These are phyloP conservation scores for Tyrannus savana DNA, from an alignment of 2,113 vertebrate genomes.

Conservation along the genomic window DNA sequence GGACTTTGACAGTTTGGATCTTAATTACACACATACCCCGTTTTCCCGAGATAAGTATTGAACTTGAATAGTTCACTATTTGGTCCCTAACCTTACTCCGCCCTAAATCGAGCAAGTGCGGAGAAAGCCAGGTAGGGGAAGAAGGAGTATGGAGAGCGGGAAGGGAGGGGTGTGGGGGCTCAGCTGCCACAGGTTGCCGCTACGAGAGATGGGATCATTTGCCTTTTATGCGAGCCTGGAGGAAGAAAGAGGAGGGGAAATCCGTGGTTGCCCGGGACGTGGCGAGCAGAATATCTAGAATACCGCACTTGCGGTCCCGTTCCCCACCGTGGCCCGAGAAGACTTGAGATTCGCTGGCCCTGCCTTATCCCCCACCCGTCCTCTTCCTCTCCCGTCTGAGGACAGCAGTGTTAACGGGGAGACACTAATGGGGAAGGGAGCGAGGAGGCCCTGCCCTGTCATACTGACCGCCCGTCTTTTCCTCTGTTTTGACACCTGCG, in stretches of 20 bases:
- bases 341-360: background rate
- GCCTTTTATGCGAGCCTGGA: background rate
- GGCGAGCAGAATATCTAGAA: background rate
- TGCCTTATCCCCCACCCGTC: background rate
- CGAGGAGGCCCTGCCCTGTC: slow-evolving; percentile 5
- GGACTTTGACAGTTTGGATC: slow-evolving; percentile 23
- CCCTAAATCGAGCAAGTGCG: background rate
- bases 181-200: background rate
- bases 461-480: background rate
- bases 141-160: background rate
- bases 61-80: background rate
- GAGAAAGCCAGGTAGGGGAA: background rate
- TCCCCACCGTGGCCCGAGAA: background rate
- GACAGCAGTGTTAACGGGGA: slow-evolving; percentile 47
- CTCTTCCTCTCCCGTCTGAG: background rate
- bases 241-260: background rate
- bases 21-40: background rate
- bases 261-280: background rate
- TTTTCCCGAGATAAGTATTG: background rate
- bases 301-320: fast-evolving
- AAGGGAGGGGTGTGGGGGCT: background rate
- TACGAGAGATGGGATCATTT: background rate
- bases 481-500: slow-evolving; percentile 80
- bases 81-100: background rate
- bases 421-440: background rate